These are phyloP conservation scores for Synergus japonicus DNA, from an alignment of 2,888 invertebrate species.

Conservation along the genomic window DNA sequence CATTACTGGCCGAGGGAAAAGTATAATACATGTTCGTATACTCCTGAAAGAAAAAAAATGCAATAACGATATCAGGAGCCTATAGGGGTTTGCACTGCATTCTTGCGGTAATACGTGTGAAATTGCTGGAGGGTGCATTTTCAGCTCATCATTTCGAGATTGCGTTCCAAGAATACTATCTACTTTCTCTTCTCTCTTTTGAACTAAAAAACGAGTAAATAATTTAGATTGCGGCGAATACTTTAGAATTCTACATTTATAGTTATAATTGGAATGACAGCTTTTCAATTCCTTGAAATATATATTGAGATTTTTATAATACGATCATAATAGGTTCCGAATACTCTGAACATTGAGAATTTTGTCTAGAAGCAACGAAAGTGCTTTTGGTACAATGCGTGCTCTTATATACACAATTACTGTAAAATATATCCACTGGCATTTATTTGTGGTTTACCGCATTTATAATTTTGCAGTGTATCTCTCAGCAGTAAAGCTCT, in stretches of 20 bases:
- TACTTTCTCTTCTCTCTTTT: neutral
- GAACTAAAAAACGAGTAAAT: neutral
- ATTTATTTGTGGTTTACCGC: conserved; percentile 33
- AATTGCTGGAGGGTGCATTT: conserved; percentile 2
- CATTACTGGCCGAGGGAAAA: neutral
- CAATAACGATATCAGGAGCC: neutral
- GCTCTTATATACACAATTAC: neutral
- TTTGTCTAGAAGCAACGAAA: neutral
- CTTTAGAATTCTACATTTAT: neutral
- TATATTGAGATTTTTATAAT: no score
- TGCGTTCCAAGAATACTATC: neutral
- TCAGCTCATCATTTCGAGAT: conserved; percentile 1
- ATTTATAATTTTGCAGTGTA: conserved; percentile 28
- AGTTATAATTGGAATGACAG: neutral
- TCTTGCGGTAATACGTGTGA: neutral
- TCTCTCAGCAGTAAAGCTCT: conserved; percentile 25
- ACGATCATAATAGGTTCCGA: no score
- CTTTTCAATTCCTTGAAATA: neutral
- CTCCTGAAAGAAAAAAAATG: neutral
- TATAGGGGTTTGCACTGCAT: neutral
- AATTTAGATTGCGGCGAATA: neutral
- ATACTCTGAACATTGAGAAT: no score
- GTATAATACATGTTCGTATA: neutral
- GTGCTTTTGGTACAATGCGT: neutral
- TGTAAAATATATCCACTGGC: neutral